These are phyloP conservation scores for Morinoia aosen DNA, from an alignment of 2,888 invertebrate genomes.

Conservation along the genomic window DNA sequence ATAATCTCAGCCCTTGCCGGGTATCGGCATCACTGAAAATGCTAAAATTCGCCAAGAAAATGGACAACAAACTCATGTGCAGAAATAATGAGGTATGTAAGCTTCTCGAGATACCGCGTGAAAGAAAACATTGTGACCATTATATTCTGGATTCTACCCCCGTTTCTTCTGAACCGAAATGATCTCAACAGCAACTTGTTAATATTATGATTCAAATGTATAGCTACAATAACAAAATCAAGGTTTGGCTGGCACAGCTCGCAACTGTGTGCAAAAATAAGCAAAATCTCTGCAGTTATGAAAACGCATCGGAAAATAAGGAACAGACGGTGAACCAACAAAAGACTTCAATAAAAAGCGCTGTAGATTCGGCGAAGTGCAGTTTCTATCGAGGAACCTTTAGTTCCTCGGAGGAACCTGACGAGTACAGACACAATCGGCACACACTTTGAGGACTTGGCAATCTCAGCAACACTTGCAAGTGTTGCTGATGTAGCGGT, in stretches of 20 bases:
- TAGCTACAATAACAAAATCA: background rate
- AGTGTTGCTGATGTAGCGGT: background rate
- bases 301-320: background rate
- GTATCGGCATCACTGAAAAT: background rate
- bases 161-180: background rate
- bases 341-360: background rate
- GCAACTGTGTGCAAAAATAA: background rate
- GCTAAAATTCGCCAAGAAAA: background rate
- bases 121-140: background rate
- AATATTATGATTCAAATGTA: background rate
- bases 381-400: no score
- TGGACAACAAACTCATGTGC: background rate
- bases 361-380: no score
- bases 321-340: background rate
- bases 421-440: no score
- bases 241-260: background rate
- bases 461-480: background rate
- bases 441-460: no score
- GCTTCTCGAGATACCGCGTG: background rate
- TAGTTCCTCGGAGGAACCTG: no score
- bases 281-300: background rate
- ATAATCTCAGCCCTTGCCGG: background rate
- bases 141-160: background rate
- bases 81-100: background rate
- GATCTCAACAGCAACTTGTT: background rate